A percentile compares a stretch with the other conserved stretches of the same genome.
Evolutionary conservation across 2,113 vertebrate species (phyloP).

Genomic region (Blennius ocellaris): DNA sequence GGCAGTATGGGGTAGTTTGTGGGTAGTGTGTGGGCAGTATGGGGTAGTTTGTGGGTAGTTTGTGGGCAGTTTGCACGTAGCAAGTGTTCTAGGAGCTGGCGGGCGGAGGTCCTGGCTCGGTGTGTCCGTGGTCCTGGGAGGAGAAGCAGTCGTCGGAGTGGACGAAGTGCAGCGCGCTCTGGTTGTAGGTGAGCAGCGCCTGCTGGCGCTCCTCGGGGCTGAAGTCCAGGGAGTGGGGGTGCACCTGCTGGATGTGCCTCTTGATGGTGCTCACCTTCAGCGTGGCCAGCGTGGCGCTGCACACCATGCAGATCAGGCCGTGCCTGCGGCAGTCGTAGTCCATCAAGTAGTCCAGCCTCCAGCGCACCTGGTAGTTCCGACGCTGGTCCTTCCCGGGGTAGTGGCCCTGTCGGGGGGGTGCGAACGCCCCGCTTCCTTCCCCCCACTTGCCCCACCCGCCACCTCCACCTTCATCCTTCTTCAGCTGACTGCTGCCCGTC

Average conservation of each 20-base stretch:
- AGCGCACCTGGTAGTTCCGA: conserved; percentile 92
- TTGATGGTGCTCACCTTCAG: conserved; percentile 91
- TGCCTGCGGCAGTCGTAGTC: conserved; percentile 90
- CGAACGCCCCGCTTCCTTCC: neutral
- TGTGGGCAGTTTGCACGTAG: conserved; percentile 34
- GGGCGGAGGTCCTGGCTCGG: conserved; percentile 17
- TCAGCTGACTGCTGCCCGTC: conserved; percentile 24
- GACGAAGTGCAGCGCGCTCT: conserved; percentile 81
- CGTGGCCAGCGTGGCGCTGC: conserved; percentile 86
- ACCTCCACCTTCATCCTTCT: conserved; percentile 50
- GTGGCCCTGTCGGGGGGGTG: conserved; percentile 72
- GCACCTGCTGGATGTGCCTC: conserved; percentile 91
- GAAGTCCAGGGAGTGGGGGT: conserved; percentile 89
- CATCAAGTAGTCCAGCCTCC: conserved; percentile 92
- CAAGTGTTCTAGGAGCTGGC: conserved; percentile 56
- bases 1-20: too few species aligned
- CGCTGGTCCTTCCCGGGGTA: conserved; percentile 89
- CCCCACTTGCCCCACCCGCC: conserved; percentile 23
- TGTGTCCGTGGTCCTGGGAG: conserved; percentile 71
- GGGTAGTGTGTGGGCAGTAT: conserved; percentile 26
- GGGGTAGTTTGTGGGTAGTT: conserved; percentile 42
- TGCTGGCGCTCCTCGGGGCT: conserved; percentile 85
- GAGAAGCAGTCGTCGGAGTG: conserved; percentile 83
- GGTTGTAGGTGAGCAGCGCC: conserved; percentile 86
- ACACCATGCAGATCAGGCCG: conserved; percentile 90